These are phyloP conservation scores for Melieria omissa DNA, from an alignment of 2,888 invertebrate species.

Conservation along the genomic window DNA sequence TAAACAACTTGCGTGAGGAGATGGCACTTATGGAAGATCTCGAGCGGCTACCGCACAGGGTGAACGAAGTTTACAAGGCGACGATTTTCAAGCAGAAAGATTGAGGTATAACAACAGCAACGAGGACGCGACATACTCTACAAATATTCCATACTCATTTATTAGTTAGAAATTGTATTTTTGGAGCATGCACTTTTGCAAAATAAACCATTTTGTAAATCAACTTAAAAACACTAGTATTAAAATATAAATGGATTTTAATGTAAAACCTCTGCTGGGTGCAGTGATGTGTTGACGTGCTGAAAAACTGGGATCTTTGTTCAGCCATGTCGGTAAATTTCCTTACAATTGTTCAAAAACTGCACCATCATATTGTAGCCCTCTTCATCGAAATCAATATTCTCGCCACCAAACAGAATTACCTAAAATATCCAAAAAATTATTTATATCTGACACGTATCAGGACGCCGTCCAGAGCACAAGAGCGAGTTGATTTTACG, in stretches of 20 bases:
- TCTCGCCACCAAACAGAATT: slow-evolving; percentile 60
- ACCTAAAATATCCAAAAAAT: slow-evolving; percentile 49
- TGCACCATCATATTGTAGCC: slow-evolving; percentile 63
- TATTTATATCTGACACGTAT: too few species aligned
- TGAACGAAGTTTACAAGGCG: slow-evolving; percentile 52
- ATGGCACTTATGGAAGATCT: slow-evolving; percentile 57
- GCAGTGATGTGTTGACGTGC: background rate
- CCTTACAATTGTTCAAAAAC: slow-evolving; percentile 57
- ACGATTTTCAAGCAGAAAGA: slow-evolving; percentile 46
- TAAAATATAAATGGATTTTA: background rate
- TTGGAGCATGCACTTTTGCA: slow-evolving; percentile 9
- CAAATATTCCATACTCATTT: slow-evolving; percentile 7
- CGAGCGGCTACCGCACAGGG: slow-evolving; percentile 51
- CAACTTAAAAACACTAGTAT: slow-evolving; percentile 10
- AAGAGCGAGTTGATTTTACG: too few species aligned
- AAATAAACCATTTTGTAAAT: slow-evolving; percentile 11
- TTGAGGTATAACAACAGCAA: slow-evolving; percentile 14
- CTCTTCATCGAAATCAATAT: slow-evolving; percentile 60
- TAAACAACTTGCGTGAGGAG: slow-evolving; percentile 55
- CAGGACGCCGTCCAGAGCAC: too few species aligned
- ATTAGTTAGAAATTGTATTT: slow-evolving; percentile 35
- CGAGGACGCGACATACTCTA: background rate
- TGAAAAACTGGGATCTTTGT: background rate
- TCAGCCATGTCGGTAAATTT: slow-evolving; percentile 46
- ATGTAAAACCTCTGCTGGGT: background rate